Percentiles rank a stretch among this genome's conserved stretches.
Evolutionary conservation across 2,113 vertebrate species (phyloP).

Genomic region (Columbina picui): DNA sequence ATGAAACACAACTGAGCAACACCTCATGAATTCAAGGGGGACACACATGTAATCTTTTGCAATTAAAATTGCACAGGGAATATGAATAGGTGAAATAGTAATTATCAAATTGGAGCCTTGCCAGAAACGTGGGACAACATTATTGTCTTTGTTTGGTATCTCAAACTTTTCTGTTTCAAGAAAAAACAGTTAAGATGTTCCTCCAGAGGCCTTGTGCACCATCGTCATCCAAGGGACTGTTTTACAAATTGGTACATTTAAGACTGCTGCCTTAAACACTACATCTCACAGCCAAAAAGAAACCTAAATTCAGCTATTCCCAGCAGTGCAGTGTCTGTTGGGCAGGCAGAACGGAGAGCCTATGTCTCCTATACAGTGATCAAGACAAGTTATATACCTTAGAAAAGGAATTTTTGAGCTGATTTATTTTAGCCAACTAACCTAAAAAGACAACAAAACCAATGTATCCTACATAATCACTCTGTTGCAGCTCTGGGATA

Average conservation of each 20-base stretch:
- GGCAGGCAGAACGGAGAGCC: neutral
- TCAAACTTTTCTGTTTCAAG: neutral
- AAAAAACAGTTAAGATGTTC: neutral
- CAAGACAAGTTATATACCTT: neutral
- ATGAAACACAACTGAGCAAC: accelerated
- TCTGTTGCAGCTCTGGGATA: neutral
- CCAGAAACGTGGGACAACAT: neutral
- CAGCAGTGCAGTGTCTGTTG: neutral
- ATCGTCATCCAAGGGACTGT: neutral
- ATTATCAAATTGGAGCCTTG: slow-evolving; percentile 23
- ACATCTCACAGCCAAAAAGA: neutral
- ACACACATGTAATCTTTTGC: neutral
- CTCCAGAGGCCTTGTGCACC: neutral
- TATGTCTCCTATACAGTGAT: neutral
- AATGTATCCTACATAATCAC: neutral
- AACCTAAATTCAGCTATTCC: neutral
- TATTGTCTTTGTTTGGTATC: neutral
- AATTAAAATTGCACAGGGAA: neutral
- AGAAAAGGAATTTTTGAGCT: neutral
- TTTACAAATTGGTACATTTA: neutral
- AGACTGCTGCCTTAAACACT: neutral
- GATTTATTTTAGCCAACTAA: neutral
- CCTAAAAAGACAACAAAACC: accelerated
- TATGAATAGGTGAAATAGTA: neutral
- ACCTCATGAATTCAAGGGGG: neutral